phyloP scores from a whole-genome alignment of 2,113 vertebrate species.

The Nothocercus nigrocapillus region DNA sequence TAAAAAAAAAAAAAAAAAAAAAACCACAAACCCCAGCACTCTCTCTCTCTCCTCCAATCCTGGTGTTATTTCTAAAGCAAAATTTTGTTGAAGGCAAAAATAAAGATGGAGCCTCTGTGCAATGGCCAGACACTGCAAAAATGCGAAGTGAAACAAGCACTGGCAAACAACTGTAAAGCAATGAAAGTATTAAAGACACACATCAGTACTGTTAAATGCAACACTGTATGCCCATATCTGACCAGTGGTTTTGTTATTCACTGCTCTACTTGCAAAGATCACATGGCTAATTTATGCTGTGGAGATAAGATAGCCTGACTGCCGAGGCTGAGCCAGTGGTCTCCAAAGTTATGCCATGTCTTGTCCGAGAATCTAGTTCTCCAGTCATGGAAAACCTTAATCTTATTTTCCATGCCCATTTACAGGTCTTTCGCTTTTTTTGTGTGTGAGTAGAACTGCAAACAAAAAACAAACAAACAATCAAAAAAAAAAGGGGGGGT shows the following conservation, averaged over 20 bases:
- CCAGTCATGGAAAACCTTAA: background rate
- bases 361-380: background rate
- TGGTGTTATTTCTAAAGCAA: background rate
- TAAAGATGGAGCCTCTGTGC: rapidly evolving
- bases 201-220: background rate
- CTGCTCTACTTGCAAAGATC: background rate
- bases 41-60: background rate
- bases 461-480: background rate
- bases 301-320: background rate
- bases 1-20: background rate
- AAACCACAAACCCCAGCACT: background rate
- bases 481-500: background rate
- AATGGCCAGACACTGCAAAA: rapidly evolving
- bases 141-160: background rate
- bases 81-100: background rate
- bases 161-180: background rate
- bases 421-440: background rate
- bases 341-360: background rate
- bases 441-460: background rate
- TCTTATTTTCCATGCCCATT: background rate
- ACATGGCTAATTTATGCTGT: rapidly evolving
- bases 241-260: background rate
- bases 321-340: background rate
- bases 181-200: background rate
- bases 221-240: rapidly evolving